Percentiles rank a stretch among this genome's conserved stretches.
Conservation (phyloP, 1,140 invertebrate species). For the Heliconius hermathena region DNA sequence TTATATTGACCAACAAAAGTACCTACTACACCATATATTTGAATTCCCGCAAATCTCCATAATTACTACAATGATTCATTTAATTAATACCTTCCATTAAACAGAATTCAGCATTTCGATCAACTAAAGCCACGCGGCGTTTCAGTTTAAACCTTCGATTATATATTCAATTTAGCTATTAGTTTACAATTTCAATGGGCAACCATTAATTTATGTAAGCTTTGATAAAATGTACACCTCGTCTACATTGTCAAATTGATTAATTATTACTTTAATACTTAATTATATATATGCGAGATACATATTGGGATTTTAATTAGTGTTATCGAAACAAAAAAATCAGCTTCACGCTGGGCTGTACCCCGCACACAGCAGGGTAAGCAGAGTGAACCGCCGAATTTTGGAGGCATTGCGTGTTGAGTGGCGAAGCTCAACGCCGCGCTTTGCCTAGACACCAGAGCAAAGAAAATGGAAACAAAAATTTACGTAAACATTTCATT, state of each 20-base stretch:
- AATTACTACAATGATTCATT: slow-evolving; percentile 12
- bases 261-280: neutral
- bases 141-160: slow-evolving; percentile 16
- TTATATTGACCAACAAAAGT: slow-evolving; percentile 26
- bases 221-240: neutral
- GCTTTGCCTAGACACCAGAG: too few relatives aligned
- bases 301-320: neutral
- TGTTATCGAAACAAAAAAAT: too few relatives aligned
- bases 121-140: slow-evolving; percentile 7
- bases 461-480: too few relatives aligned
- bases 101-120: slow-evolving; percentile 18
- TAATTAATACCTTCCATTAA: slow-evolving; percentile 21
- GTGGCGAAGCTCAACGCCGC: too few relatives aligned
- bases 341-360: too few relatives aligned
- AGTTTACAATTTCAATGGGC: slow-evolving; percentile 3
- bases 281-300: neutral
- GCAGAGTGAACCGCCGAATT: too few relatives aligned
- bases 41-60: slow-evolving; percentile 19
- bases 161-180: slow-evolving; percentile 23
- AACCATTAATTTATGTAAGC: neutral
- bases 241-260: neutral
- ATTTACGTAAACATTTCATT: too few relatives aligned
- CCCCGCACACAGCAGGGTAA: too few relatives aligned
- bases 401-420: too few relatives aligned
- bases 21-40: neutral